Evolutionary conservation across 2,888 invertebrate species (phyloP).

Genomic region (Zygothrica quintamaculata): DNA sequence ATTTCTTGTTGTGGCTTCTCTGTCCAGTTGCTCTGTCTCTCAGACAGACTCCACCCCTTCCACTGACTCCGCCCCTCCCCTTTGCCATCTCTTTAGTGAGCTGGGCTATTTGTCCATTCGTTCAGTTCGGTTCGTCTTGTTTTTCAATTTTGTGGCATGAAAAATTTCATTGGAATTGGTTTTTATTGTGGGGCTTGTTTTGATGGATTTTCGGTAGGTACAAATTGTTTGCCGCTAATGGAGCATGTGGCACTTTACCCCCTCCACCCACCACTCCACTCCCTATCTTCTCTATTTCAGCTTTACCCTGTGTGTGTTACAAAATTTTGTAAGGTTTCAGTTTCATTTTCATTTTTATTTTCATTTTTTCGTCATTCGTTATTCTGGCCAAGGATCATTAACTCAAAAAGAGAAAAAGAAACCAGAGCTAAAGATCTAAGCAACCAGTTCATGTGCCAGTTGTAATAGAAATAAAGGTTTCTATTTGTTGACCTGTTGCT

Average conservation of each 20-base stretch:
- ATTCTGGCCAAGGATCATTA: conserved; percentile 68
- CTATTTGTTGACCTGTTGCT: conserved; percentile 13
- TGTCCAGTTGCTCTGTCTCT: background rate
- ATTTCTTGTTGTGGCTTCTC: conserved; percentile 48
- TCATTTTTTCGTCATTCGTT: too few relatives aligned
- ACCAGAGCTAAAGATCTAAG: conserved; percentile 21
- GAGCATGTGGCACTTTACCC: conserved; percentile 60
- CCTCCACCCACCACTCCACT: background rate
- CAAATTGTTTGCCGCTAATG: conserved; percentile 72
- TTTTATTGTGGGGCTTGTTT: conserved; percentile 68
- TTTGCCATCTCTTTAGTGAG: conserved; percentile 26
- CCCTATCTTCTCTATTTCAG: conserved; percentile 8
- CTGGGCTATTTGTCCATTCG: conserved; percentile 51
- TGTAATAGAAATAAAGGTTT: background rate
- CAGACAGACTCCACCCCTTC: background rate
- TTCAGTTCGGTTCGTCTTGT: conserved; percentile 23
- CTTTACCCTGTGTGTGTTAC: conserved; percentile 42
- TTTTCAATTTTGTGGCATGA: conserved; percentile 63
- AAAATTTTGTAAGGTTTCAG: conserved; percentile 16
- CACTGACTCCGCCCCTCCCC: conserved; percentile 2
- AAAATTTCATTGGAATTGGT: conserved; percentile 77
- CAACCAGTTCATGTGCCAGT: conserved; percentile 19
- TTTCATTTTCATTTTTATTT: conserved; percentile 11
- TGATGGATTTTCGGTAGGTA: conserved; percentile 74
- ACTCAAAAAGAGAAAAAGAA: conserved; percentile 12